Percentiles rank a stretch among this genome's conserved stretches.
phyloP scores from a whole-genome alignment of 2,113 vertebrate genomes.

The Conger conger region DNA sequence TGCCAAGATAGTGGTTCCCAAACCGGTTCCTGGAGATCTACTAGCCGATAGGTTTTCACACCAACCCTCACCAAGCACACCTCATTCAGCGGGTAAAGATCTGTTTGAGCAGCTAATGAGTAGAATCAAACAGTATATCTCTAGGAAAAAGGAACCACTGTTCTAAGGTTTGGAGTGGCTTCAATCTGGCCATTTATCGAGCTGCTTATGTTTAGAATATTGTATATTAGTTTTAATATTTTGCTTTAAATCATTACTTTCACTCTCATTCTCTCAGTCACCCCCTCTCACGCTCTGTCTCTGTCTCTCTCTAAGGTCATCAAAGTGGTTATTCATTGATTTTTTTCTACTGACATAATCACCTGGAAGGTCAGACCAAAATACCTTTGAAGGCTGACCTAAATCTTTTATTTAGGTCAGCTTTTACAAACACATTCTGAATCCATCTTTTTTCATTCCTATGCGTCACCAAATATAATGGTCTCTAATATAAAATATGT shows the following conservation, averaged over 20 bases:
- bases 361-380: neutral
- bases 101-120: too few species aligned
- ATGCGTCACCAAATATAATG: neutral
- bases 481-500: neutral
- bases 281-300: neutral
- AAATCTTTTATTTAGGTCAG: neutral
- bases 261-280: too few species aligned
- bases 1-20: neutral
- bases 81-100: too few species aligned
- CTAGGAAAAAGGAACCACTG: too few species aligned
- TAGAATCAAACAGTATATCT: too few species aligned
- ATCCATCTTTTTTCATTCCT: neutral
- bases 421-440: neutral
- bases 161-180: neutral
- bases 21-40: too few species aligned
- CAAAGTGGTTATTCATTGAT: neutral
- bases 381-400: neutral
- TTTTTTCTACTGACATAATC: neutral
- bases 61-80: neutral
- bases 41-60: too few species aligned
- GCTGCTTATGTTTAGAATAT: too few species aligned
- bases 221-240: neutral
- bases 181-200: neutral
- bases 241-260: neutral
- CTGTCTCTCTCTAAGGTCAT: neutral